These are phyloP conservation scores for Trichopoda pennipes DNA, from an alignment of 2,888 invertebrate genomes.

Conservation along the genomic window DNA sequence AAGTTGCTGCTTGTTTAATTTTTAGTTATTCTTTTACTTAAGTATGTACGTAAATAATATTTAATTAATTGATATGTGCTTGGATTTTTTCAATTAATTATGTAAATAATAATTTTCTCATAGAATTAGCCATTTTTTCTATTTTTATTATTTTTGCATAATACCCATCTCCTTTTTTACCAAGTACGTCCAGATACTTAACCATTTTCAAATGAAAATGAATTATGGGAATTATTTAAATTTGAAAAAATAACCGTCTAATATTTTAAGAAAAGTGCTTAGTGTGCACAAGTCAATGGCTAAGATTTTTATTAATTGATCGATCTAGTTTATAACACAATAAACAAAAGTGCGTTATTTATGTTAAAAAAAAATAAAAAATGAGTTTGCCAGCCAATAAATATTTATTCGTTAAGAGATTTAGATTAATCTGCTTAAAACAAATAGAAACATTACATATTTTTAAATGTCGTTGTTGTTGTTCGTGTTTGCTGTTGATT, in stretches of 20 bases:
- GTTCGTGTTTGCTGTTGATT: not conserved
- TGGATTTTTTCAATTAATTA: too few relatives aligned
- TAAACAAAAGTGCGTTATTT: constrained; percentile 34
- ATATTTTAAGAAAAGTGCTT: constrained; percentile 35
- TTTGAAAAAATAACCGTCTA: constrained; percentile 24
- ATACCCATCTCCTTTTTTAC: constrained; percentile 48
- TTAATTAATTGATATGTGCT: too few relatives aligned
- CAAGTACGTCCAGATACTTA: constrained; percentile 11
- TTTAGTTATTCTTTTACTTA: too few relatives aligned
- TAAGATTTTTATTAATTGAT: constrained; percentile 56
- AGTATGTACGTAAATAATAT: not conserved
- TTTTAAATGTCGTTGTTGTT: constrained; percentile 10
- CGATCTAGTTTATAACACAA: constrained; percentile 55
- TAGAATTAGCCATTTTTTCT: constrained; percentile 34
- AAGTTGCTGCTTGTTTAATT: too few relatives aligned
- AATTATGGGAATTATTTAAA: constrained; percentile 55
- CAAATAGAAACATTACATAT: constrained; percentile 50
- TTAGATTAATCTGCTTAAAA: constrained; percentile 37
- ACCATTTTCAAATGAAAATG: constrained; percentile 29
- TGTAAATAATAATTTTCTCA: constrained; percentile 60
- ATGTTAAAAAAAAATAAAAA: constrained; percentile 19
- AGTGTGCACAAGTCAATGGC: constrained; percentile 11
- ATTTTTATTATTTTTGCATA: constrained; percentile 59
- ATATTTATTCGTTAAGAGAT: constrained; percentile 1
- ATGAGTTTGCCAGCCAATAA: constrained; percentile 19